Percentiles rank a stretch among this genome's conserved stretches.
phyloP scores from a whole-genome alignment of 2,888 invertebrate genomes.

The Eupithecia centaureata region DNA sequence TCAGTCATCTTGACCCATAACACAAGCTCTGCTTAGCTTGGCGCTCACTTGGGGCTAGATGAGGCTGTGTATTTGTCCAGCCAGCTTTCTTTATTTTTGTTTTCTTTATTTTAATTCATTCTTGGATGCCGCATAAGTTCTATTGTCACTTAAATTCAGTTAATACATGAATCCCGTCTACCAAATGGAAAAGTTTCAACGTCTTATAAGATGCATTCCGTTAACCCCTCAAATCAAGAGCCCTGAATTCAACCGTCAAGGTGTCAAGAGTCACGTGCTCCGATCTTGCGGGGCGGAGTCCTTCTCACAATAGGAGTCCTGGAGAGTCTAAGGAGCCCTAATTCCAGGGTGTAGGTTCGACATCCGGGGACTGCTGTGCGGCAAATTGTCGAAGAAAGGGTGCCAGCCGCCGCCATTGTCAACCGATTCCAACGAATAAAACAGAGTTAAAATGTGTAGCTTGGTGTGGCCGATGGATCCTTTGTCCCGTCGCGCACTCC shows the following conservation, averaged over 20 bases:
- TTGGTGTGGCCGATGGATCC: slow-evolving; percentile 74
- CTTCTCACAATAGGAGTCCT: slow-evolving; percentile 68
- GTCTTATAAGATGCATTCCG: slow-evolving; percentile 16
- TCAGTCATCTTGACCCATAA: too few relatives aligned
- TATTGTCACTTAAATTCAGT: neutral
- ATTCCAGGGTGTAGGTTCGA: slow-evolving; percentile 72
- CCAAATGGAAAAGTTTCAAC: neutral
- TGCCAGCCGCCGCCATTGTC: slow-evolving; percentile 66
- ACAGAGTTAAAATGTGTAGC: slow-evolving; percentile 64
- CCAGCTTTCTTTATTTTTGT: too few relatives aligned
- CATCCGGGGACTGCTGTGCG: slow-evolving; percentile 80
- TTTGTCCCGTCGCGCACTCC: slow-evolving; percentile 78
- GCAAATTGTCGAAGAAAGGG: slow-evolving; percentile 82
- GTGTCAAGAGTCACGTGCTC: slow-evolving; percentile 73
- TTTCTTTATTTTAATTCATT: neutral
- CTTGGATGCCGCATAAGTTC: neutral
- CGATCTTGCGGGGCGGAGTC: slow-evolving; percentile 77
- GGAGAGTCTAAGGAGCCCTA: slow-evolving; percentile 74
- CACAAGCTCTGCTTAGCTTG: too few relatives aligned
- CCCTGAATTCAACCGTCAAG: slow-evolving; percentile 46
- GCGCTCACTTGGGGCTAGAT: too few relatives aligned
- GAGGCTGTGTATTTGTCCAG: too few relatives aligned
- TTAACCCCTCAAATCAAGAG: slow-evolving; percentile 23
- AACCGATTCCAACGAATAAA: slow-evolving; percentile 82
- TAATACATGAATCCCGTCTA: neutral